Conservation (phyloP, 2,888 invertebrate species). For the Calliopum simillimum region DNA sequence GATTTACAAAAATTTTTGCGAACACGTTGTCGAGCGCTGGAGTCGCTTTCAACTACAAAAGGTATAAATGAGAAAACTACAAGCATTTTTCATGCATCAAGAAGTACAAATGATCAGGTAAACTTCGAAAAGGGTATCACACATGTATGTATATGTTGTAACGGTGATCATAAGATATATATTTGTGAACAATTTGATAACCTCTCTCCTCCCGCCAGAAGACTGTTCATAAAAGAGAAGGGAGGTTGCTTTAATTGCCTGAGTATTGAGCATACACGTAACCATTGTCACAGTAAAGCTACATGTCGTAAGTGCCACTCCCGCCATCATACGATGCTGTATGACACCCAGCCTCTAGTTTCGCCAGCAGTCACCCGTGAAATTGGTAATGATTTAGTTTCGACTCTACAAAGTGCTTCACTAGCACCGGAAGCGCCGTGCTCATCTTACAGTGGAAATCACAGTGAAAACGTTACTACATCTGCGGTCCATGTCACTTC, state of each 20-base stretch:
- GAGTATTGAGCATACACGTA: not conserved
- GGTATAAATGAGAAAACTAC: not conserved
- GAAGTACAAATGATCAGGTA: too few species aligned
- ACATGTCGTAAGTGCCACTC: too few species aligned
- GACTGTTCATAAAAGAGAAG: not conserved
- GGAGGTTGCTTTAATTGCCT: constrained; percentile 12
- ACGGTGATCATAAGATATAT: constrained; percentile 1
- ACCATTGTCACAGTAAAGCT: not conserved
- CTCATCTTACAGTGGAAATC: too few species aligned
- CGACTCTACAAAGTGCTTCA: too few species aligned
- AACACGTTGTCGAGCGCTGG: not conserved
- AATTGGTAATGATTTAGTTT: too few species aligned
- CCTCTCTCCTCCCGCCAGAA: not conserved
- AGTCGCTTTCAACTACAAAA: not conserved
- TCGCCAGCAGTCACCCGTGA: not conserved
- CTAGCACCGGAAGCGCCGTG: too few species aligned
- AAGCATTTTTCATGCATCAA: too few species aligned
- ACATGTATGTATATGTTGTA: not conserved
- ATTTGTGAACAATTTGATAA: not conserved
- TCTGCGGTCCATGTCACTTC: too few species aligned
- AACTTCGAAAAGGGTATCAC: too few species aligned
- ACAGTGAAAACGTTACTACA: too few species aligned
- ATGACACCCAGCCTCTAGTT: not conserved
- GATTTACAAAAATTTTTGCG: not conserved
- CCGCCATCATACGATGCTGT: too few species aligned